A percentile compares a stretch with the other conserved stretches of the same genome.
Conservation (phyloP, 2,888 invertebrate species). For the Phoronis australis region DNA sequence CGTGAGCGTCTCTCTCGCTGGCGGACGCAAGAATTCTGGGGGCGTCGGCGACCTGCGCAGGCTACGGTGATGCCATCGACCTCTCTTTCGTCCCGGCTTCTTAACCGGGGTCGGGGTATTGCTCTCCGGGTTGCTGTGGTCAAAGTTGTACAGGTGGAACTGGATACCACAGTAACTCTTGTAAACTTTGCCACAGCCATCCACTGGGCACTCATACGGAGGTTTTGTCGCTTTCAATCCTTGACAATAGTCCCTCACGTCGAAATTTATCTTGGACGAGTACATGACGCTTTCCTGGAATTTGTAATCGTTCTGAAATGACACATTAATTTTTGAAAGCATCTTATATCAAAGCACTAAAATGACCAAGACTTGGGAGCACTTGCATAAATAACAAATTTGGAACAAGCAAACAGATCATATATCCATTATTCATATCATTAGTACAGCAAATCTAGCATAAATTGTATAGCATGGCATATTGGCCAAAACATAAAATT, state of each 20-base stretch:
- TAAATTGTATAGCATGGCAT: too few species aligned
- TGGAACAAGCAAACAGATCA: too few species aligned
- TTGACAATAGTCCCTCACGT: conserved; percentile 78
- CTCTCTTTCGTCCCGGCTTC: conserved; percentile 16
- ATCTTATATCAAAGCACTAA: too few species aligned
- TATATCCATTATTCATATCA: too few species aligned
- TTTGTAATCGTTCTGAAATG: too few species aligned
- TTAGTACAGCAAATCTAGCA: too few species aligned
- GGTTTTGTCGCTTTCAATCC: conserved; percentile 76
- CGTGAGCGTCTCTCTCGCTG: conserved; percentile 65
- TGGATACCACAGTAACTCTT: conserved; percentile 81
- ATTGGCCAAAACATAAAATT: too few species aligned
- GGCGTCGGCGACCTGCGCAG: conserved; percentile 47
- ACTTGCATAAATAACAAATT: too few species aligned
- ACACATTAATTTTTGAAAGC: too few species aligned
- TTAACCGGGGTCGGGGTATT: conserved; percentile 27
- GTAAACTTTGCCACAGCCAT: conserved; percentile 78
- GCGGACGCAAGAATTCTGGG: conserved; percentile 44
- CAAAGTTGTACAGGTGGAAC: conserved; percentile 78
- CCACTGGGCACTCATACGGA: conserved; percentile 80
- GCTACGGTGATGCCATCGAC: conserved; percentile 40
- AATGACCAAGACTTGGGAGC: too few species aligned
- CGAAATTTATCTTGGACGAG: conserved; percentile 81
- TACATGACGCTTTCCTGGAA: too few species aligned
- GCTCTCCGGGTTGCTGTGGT: conserved; percentile 65